Conservation (phyloP, 2,888 invertebrate genomes). For the Drosophila atripex region DNA sequence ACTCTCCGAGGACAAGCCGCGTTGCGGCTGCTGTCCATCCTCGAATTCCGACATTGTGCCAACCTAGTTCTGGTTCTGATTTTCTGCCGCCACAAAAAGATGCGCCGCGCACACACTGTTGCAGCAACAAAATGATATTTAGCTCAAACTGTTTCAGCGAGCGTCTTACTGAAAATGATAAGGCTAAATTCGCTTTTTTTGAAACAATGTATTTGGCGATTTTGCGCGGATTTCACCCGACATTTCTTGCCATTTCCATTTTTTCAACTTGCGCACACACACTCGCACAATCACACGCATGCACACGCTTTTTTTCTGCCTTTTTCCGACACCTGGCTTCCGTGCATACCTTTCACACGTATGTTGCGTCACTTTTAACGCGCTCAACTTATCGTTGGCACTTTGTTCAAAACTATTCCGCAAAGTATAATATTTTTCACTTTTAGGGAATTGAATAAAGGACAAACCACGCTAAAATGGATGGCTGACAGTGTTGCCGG, state of each 20-base stretch:
- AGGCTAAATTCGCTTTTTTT: background rate
- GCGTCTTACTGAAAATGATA: constrained; percentile 1
- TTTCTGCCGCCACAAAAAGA: constrained; percentile 1
- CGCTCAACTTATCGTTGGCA: background rate
- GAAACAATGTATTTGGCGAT: background rate
- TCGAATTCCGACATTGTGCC: constrained; percentile 64
- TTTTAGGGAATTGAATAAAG: constrained; percentile 2
- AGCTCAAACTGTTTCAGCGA: constrained; percentile 1
- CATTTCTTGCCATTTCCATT: constrained; percentile 4
- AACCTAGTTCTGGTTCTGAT: constrained; percentile 2
- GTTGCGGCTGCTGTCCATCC: constrained; percentile 50
- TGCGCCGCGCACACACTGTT: constrained; percentile 1
- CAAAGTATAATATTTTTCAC: background rate
- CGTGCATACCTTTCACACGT: background rate
- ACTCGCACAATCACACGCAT: constrained; percentile 1
- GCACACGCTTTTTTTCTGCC: constrained; percentile 2
- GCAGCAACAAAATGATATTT: background rate
- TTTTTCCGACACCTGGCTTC: constrained; percentile 2
- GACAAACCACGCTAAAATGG: constrained; percentile 2
- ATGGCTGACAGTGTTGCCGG: background rate
- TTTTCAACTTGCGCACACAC: constrained; percentile 2
- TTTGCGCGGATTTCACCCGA: constrained; percentile 2
- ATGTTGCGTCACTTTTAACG: background rate
- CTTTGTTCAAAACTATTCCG: background rate
- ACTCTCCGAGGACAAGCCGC: background rate